phyloP scores from a whole-genome alignment of 2,797 vertebrate species.

The Falco novaeseelandiae region DNA sequence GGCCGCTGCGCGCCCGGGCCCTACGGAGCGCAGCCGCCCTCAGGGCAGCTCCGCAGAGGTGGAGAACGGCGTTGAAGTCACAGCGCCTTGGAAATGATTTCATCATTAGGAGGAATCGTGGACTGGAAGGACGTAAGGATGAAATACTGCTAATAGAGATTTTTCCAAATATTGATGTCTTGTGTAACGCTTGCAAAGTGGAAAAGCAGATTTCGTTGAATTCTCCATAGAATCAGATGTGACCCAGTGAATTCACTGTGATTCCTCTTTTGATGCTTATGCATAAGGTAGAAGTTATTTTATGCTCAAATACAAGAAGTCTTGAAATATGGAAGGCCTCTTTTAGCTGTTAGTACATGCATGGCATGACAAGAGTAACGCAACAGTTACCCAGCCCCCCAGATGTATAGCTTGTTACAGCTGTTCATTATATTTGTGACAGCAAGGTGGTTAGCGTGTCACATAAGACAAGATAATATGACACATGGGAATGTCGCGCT shows the following conservation, averaged over 20 bases:
- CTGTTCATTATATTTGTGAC: background rate
- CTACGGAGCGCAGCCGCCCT: fast-evolving
- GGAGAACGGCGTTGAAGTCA: fast-evolving
- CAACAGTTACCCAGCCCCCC: fast-evolving
- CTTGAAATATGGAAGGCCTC: fast-evolving
- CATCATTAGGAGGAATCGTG: fast-evolving
- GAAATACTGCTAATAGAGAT: background rate
- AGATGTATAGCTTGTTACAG: background rate
- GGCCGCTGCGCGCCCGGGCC: fast-evolving
- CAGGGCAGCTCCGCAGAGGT: fast-evolving
- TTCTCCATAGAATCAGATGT: background rate
- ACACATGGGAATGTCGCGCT: background rate
- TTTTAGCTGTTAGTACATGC: background rate
- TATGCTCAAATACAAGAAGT: background rate
- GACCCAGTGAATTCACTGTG: background rate
- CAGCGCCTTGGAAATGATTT: background rate
- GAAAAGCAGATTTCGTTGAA: background rate
- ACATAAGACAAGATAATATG: background rate
- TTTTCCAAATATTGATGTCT: background rate
- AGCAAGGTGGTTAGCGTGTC: background rate
- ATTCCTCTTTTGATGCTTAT: background rate
- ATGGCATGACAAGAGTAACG: background rate
- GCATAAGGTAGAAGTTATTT: background rate
- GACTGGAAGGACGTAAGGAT: fast-evolving
- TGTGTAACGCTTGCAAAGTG: fast-evolving